Evolutionary conservation across 2,888 invertebrate genomes (phyloP), one percentile per base, ranked within the genome.

Genomic region (Melinopterus prodromus): DNA sequence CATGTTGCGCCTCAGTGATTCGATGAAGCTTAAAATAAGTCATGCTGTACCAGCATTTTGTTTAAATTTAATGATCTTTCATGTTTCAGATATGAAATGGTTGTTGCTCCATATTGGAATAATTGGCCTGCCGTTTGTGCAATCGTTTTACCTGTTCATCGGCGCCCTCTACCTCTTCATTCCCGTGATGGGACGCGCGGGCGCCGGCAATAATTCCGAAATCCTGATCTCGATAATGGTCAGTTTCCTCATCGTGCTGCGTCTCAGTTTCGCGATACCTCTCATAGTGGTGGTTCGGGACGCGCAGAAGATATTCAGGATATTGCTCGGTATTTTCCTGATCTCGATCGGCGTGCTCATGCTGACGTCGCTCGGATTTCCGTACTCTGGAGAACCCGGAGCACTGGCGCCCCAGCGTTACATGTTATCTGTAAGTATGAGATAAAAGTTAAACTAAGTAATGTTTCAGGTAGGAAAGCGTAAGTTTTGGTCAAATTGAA

Each of bases 151-250:
- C 89, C 90, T 95, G 86, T 90, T 93, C 84, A 91, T 95, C 86
- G 93, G 93, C 84, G 92, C 94, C 83, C 90, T 95, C 81, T 92
- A 92, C 86, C 91, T 96, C 87, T 93, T 96, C 86, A 93, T 96
- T 84, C 97, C 97, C 6, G 92, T 97, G 84, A 93, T 94, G 94
- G 97, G 96, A 2, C 92, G 96, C 85, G 91, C 93, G 69, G 96
- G 96, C 77, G 91, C 93, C 38, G 91, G 92, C 77, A 90, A 93
- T 80, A 93, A 94, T 86, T 93, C 95, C 1, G 97, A 97, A 90
- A 90, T 94, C 79, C 88, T 93, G 79, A 90, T 94, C 80, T 93
- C 92, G 12, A 87, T 90, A 75, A 90, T 91, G 89, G 87, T 90
- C 79, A 89, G 90, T 69, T 84, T 89, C 77, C 81, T 90, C 38